Base-by-base conservation (phyloP, 2,797 vertebrate species). In the Discoglossus pictus region DNA sequence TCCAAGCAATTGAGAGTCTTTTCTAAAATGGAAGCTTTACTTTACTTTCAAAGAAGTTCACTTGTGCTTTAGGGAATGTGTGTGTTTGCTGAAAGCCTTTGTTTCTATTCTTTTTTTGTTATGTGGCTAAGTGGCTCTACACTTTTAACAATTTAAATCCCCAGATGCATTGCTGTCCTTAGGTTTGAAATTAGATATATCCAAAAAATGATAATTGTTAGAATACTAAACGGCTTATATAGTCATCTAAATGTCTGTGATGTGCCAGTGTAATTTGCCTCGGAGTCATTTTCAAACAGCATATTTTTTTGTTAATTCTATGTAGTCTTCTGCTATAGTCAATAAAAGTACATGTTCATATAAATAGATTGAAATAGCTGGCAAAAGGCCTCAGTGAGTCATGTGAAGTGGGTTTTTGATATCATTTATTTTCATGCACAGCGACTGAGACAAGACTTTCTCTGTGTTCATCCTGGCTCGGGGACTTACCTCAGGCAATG, bases 401-500 rank as follows among this genome's bases (percentile, higher is more conserved):
- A 92, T 90, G 84, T 92, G 94, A 91, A 89, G 87, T 82, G 56
- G 80, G 76, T 78, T 87, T 89, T 83, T 88, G 82, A 89, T 87
- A 88, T 88, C 83, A 84, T 90, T 90, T 92, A 87, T 93, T 88
- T 86, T 85, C 81, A 78, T 54, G 68, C 84, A 81, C 83, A 88
- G 86, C 85, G 83, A 83, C 75, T 1, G 74, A 92, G 89, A 99
- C 94, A 98, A 96, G 94, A 93, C 90, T 24, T 76, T 82, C 87
- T 92, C 89, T 97, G 93, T 98, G 89, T 92, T 80, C 82, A 80
- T 79, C 47, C 84, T 85, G 86, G 85, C 62, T 51, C 74, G 21
- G 75, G 72, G 78, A 89, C 84, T 91, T 90, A 95, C 94, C 93
- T 95, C 92, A 55, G 92, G 93, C 92, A 74, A 89, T 91, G 87